These are phyloP conservation scores for Danio jaintianensis DNA, from an alignment of 2,797 vertebrate species.

Conservation along the genomic window DNA sequence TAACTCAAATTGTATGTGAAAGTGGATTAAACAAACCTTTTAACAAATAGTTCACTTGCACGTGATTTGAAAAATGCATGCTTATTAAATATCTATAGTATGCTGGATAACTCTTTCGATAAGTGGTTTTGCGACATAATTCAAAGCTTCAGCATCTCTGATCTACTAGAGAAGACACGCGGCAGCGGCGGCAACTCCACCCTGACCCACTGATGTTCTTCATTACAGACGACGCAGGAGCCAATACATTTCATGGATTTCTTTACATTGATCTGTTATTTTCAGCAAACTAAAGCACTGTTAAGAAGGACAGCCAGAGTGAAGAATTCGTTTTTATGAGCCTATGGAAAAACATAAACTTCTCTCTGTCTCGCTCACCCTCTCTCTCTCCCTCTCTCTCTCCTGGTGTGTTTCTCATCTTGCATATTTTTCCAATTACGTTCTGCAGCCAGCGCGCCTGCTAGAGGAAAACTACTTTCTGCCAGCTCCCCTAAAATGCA, in stretches of 20 bases:
- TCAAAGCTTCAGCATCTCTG: slow-evolving; percentile 50
- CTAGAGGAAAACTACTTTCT: slow-evolving; percentile 28
- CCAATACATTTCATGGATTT: not conserved
- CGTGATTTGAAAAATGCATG: not conserved
- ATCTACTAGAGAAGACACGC: slow-evolving; percentile 49
- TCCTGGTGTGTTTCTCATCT: slow-evolving; percentile 38
- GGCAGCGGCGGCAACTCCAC: slow-evolving; percentile 68
- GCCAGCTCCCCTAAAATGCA: slow-evolving; percentile 36
- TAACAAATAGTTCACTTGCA: not conserved
- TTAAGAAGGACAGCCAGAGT: not conserved
- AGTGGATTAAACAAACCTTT: not conserved
- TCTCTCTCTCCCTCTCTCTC: slow-evolving; percentile 11
- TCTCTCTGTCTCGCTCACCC: not conserved
- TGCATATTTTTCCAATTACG: slow-evolving; percentile 61
- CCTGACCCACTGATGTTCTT: slow-evolving; percentile 62
- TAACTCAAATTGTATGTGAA: not conserved
- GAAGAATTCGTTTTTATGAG: slow-evolving; percentile 1
- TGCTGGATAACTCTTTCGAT: not conserved
- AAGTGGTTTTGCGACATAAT: not conserved
- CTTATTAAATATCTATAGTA: not conserved
- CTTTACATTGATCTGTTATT: slow-evolving; percentile 19
- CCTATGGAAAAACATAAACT: slow-evolving; percentile 27
- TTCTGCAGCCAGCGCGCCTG: slow-evolving; percentile 33
- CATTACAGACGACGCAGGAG: slow-evolving; percentile 29
- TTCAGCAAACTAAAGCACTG: not conserved